phyloP scores from a whole-genome alignment of 2,888 invertebrate genomes.

The Ectemnius cavifrons region DNA sequence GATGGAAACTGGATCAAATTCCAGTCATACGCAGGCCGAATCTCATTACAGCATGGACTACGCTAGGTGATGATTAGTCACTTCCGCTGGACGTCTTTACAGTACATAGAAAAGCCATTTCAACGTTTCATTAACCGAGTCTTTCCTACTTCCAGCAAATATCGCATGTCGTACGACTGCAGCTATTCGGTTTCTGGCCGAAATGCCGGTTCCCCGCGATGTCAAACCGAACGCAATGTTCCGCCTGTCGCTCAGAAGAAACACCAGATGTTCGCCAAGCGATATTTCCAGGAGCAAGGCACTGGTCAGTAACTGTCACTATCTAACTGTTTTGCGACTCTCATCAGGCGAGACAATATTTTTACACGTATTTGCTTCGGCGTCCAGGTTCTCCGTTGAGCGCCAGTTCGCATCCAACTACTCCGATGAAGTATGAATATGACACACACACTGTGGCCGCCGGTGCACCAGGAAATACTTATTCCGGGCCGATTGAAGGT shows the following conservation, averaged over 20 bases:
- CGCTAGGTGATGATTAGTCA: conserved; percentile 67
- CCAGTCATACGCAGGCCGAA: conserved; percentile 83
- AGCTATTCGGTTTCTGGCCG: conserved; percentile 80
- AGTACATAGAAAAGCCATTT: not conserved
- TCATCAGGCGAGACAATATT: not conserved
- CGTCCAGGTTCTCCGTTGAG: conserved; percentile 70
- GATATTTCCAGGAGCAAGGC: conserved; percentile 86
- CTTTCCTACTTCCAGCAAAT: conserved; percentile 79
- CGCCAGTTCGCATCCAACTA: conserved; percentile 60
- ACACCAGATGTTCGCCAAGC: conserved; percentile 94
- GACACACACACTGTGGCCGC: conserved; percentile 76
- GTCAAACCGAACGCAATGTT: conserved; percentile 79
- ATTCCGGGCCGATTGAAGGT: conserved; percentile 78
- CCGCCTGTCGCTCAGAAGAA: conserved; percentile 91
- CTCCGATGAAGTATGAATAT: conserved; percentile 81
- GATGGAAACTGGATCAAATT: conserved; percentile 93
- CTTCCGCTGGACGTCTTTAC: not conserved
- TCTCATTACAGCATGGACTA: conserved; percentile 86
- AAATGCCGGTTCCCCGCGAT: conserved; percentile 74
- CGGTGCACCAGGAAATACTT: conserved; percentile 76
- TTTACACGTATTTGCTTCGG: no score
- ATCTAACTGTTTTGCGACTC: not conserved
- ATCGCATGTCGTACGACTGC: conserved; percentile 86
- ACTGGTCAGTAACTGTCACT: conserved; percentile 58
- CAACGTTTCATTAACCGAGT: not conserved